Base-by-base conservation (phyloP, 2,113 vertebrate species). In the Aegotheles bennettii region DNA sequence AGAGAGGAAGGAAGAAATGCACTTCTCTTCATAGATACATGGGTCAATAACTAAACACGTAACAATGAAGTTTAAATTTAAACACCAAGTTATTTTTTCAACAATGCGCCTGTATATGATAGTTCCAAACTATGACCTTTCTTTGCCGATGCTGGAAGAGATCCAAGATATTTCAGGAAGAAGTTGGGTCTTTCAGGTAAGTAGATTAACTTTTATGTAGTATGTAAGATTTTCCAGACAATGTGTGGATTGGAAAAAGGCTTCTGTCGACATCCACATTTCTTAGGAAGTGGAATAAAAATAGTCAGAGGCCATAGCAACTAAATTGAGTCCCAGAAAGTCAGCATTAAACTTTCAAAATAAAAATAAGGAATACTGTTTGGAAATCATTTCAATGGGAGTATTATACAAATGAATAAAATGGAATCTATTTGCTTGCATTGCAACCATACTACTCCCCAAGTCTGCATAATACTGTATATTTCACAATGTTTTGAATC, bases 11-110 rank as follows among this genome's bases (percentile, higher is more conserved):
- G 91, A 96, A 96, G 90, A 79, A 95, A 96, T 84, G 84, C 69
- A 71, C 64, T 87, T 89, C 43, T 83, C 60, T 75, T 87, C 61
- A 90, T 70, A 93, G 70, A 96, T 85, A 87, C 54, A 65, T 0
- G 5, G 87, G 84, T 88, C 85, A 94, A 77, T 91, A 95, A 93
- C 61, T 76, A 69, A 81, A 53, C 48, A 89, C 1, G 0, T n/a
- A 91, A 97, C 90, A 95, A 97, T 81, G 87, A 94, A 79, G 71
- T 88, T 95, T 95, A 94, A 95, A 94, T 90, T 87, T 95, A 94
- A 96, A 88, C 61, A 73, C 26, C 0, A 1, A 86, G 75, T 28
- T 85, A 73, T 84, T 95, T 95, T 90, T 94, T 77, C 67, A 94
- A 88, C 93, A 93, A 74, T 67, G 33, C 24, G 77, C 78, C 56